Base-by-base conservation (phyloP, 2,113 vertebrate genomes). In the Chaenogobius annularis region DNA sequence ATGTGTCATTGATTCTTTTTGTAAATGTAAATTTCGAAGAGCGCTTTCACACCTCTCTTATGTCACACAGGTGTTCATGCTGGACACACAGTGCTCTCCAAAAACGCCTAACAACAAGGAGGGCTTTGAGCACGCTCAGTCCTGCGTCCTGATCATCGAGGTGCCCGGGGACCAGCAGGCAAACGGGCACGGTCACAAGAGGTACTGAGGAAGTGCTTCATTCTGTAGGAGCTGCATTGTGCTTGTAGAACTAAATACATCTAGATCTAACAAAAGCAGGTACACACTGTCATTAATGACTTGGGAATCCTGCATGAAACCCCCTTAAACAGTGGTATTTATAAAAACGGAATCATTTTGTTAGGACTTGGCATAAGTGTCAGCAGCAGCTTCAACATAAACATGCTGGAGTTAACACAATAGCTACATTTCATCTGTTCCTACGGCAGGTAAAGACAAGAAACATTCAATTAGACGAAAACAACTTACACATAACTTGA, bases 41-140 rank as follows among this genome's bases (percentile, higher is more conserved):
- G 2, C 1, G 0, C 3, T 3, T 15, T 15, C 47, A 7, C 48
- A 19, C 13, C 1, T 52, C 17, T 52, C 7, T n/a, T 19, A 17
- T 70, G 3, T 78, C 1, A 75, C 2, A 7, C 84, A 99, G 98
- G 98, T 99, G 22, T 99, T 99, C 37, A 97, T 98, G 96, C 85
- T 98, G 85, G 98, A 99, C 80, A 96, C 95, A 1, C 97, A 99
- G 84, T 96, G 96, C 74, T 97, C 96, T 9, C 96, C 98, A 1
- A 99, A 98, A 92, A 99, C 97, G 0, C 98, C 97, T 23, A 98
- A 93, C 92, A 97, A 92, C 90, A 96, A 96, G 80, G 96, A 98
- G 43, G 96, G 96, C n/a, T 98, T 99, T 55, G 98, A 99, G 87
- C 98, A 99, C 0, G 97, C 97, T 54, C 98, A 98, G 91, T 99